Percentiles rank a stretch among this genome's conserved stretches.
phyloP scores from a whole-genome alignment of 2,888 invertebrate species.

The Baccha elongata region DNA sequence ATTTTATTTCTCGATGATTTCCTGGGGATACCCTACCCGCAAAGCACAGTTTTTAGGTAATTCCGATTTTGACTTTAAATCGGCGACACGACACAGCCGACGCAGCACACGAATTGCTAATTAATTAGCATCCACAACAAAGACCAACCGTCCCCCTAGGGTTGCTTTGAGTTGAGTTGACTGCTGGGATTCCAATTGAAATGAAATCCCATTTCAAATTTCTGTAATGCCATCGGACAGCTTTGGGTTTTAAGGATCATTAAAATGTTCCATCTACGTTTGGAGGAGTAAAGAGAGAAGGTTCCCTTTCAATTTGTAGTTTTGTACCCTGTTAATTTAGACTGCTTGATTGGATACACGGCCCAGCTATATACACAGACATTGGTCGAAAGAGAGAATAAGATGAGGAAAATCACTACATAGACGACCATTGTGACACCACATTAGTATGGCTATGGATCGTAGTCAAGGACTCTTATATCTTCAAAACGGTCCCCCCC shows the following conservation, averaged over 20 bases:
- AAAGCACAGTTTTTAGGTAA: conserved; percentile 4
- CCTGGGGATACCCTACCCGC: conserved; percentile 10
- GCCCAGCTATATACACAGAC: neutral
- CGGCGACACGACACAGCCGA: neutral
- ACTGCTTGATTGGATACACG: conserved; percentile 51
- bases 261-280: conserved; percentile 41
- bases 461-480: conserved; percentile 54
- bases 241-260: conserved; percentile 46
- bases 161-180: neutral
- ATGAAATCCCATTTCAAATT: conserved; percentile 50
- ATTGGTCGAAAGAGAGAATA: neutral
- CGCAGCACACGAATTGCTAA: conserved; percentile 47
- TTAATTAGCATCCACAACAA: conserved; percentile 51
- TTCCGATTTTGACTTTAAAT: conserved; percentile 32
- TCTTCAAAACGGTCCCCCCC: conserved; percentile 2
- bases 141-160: neutral
- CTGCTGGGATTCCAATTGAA: conserved; percentile 22
- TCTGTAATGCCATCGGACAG: conserved; percentile 38
- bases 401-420: conserved; percentile 23
- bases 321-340: conserved; percentile 63
- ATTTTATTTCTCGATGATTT: neutral
- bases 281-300: conserved; percentile 4
- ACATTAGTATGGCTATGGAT: conserved; percentile 6
- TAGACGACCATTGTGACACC: conserved; percentile 43
- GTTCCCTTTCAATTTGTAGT: conserved; percentile 57